These are phyloP conservation scores for Escarpia spicata DNA, from an alignment of 2,888 invertebrate genomes.

Conservation along the genomic window DNA sequence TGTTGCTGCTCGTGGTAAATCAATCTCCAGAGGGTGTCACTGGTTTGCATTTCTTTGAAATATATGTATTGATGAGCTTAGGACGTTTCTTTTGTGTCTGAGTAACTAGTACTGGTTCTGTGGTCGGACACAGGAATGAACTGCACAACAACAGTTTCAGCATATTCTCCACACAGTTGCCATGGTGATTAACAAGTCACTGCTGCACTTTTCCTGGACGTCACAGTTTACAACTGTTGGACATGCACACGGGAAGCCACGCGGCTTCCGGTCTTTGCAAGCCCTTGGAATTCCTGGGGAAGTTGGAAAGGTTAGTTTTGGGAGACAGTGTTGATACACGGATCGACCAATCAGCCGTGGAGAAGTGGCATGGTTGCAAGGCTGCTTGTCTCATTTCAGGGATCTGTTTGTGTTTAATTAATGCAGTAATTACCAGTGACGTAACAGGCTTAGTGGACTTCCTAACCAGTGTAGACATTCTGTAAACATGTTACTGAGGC, in stretches of 20 bases:
- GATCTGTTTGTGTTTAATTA: constrained; percentile 16
- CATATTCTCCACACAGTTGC: background rate
- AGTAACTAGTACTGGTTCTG: background rate
- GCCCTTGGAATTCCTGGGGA: background rate
- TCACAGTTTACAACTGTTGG: background rate
- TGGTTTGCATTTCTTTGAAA: too few species aligned
- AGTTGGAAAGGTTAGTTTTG: background rate
- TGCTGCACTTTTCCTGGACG: background rate
- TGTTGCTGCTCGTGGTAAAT: too few species aligned
- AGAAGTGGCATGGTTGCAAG: background rate
- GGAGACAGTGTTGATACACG: background rate
- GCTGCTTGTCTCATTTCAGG: background rate
- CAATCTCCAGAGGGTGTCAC: too few species aligned
- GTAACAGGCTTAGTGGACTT: background rate
- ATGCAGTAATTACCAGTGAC: background rate
- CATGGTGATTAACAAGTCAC: background rate
- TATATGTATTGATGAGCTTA: background rate
- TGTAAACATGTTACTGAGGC: background rate
- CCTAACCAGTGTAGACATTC: background rate
- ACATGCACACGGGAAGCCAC: background rate
- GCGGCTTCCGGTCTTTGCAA: background rate
- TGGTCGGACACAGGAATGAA: background rate
- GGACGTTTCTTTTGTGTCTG: background rate
- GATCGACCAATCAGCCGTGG: background rate
- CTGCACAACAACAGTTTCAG: background rate